These are phyloP conservation scores for Sebastes elongatus DNA, from an alignment of 2,797 vertebrate species.

Conservation along the genomic window DNA sequence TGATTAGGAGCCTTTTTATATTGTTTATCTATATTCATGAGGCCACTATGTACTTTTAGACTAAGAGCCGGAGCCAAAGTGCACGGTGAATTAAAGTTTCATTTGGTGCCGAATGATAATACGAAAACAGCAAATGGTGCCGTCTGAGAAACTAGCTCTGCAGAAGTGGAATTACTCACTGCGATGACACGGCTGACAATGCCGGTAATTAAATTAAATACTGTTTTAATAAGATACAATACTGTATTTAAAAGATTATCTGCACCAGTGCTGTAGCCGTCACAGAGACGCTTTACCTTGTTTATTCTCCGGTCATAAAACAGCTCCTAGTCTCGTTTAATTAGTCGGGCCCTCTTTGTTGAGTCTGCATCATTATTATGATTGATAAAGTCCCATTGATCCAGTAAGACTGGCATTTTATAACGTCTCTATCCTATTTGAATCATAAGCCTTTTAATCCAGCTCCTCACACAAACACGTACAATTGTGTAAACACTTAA, in stretches of 20 bases:
- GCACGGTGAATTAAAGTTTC: slow-evolving; percentile 61
- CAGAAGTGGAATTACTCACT: slow-evolving; percentile 46
- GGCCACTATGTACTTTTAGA: slow-evolving; percentile 33
- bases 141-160: slow-evolving; percentile 11
- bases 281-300: slow-evolving; percentile 49
- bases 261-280: slow-evolving; percentile 28
- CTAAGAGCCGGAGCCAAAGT: slow-evolving; percentile 25
- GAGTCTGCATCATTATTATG: slow-evolving; percentile 65
- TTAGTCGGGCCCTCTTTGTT: slow-evolving; percentile 60
- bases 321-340: slow-evolving; percentile 56
- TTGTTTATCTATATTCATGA: slow-evolving; percentile 65
- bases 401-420: slow-evolving; percentile 50
- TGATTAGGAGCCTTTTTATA: slow-evolving; percentile 50
- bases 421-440: slow-evolving; percentile 46
- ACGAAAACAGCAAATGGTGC: slow-evolving; percentile 6
- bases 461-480: slow-evolving; percentile 3
- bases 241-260: slow-evolving; percentile 73
- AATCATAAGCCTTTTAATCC: slow-evolving; percentile 63
- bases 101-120: slow-evolving; percentile 36
- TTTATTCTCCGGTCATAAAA: slow-evolving; percentile 56
- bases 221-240: slow-evolving; percentile 63
- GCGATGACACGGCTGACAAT: slow-evolving; percentile 45
- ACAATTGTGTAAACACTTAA: slow-evolving; percentile 26
- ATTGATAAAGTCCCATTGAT: slow-evolving; percentile 78
- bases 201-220: slow-evolving; percentile 63